A percentile compares a stretch with the other conserved stretches of the same genome.
Evolutionary conservation across 2,113 vertebrate genomes (phyloP).

Genomic region (Nanorana parkeri): DNA sequence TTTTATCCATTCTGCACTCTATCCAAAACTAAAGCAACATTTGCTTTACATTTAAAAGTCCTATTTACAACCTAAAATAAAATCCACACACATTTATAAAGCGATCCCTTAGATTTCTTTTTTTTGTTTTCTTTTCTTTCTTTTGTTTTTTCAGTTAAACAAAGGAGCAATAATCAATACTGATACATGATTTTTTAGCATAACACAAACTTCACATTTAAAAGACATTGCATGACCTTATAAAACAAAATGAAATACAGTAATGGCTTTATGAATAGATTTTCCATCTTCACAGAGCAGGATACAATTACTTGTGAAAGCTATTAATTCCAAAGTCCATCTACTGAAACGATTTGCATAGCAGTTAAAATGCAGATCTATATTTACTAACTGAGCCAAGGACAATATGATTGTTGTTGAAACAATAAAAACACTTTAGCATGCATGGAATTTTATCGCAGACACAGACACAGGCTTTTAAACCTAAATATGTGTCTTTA

Average conservation of each 20-base stretch:
- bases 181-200: not conserved
- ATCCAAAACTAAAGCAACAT: too few relatives aligned
- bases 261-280: constrained; percentile 38
- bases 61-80: too few relatives aligned
- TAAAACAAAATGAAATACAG: constrained; percentile 34
- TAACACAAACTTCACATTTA: constrained; percentile 35
- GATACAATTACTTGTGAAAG: constrained; percentile 7
- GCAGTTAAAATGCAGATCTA: constrained; percentile 14
- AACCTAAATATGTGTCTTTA: too few relatives aligned
- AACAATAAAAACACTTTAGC: constrained; percentile 12
- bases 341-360: constrained; percentile 29
- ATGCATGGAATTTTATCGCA: not conserved
- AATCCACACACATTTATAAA: too few relatives aligned
- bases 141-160: too few relatives aligned
- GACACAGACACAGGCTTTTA: not conserved
- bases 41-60: too few relatives aligned
- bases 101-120: not conserved
- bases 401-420: constrained; percentile 6
- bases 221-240: constrained; percentile 42
- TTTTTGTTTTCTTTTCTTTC: too few relatives aligned
- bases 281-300: not conserved
- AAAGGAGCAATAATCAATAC: not conserved
- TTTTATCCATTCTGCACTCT: too few relatives aligned
- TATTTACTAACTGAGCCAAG: constrained; percentile 4
- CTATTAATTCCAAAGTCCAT: not conserved